Evolutionary conservation across 2,113 vertebrate species (phyloP), one percentile per base, ranked within the genome.

Genomic region (Alosa alosa): DNA sequence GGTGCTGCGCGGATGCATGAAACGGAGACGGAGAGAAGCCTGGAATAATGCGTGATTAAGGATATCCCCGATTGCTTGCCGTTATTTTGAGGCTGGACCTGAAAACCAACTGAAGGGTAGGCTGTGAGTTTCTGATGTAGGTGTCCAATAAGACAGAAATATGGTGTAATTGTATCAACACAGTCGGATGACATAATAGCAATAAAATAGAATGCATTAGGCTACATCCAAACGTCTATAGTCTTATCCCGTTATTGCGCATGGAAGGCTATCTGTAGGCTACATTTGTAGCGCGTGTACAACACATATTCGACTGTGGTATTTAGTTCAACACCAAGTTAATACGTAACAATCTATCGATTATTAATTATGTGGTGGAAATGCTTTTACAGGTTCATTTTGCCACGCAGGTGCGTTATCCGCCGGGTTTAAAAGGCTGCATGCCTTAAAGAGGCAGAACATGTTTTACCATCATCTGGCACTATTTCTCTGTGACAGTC

Each of bases 371-470:
- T 78, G 72, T 39, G 72, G 15, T 15, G n/a, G 39, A 22, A 75
- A 82, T 82, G 49, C 84, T 50, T 75, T 39, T 55, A 82, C 36
- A 41, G 60, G 81, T 49, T 68, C 85, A 83, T 84, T 46, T 83
- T 84, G 55, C 31, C 83, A 81, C 85, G 82, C 90, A 90, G 90
- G 91, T 91, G 91, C 86, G 81, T 68, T 41, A 55, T 78, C 50
- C 64, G 36, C 36, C 72, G 82, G 82, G 83, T 87, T 87, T 87
- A 86, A 55, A 81, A 52, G 72, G 84, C 85, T 84, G 86, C 39
- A 50, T 52, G 45, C 82, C 85, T 88, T 81, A 88, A 84, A 86
- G 60, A 84, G 83, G 81, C 88, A 87, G 84, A 81, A 72, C 45
- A 46, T 81, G 31, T 78, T 83, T 72, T 41, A 18, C 55, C 81